A percentile compares a stretch with the other conserved stretches of the same genome.
phyloP scores from a whole-genome alignment of 2,113 vertebrate genomes.

The Macheiramphus alcinus region DNA sequence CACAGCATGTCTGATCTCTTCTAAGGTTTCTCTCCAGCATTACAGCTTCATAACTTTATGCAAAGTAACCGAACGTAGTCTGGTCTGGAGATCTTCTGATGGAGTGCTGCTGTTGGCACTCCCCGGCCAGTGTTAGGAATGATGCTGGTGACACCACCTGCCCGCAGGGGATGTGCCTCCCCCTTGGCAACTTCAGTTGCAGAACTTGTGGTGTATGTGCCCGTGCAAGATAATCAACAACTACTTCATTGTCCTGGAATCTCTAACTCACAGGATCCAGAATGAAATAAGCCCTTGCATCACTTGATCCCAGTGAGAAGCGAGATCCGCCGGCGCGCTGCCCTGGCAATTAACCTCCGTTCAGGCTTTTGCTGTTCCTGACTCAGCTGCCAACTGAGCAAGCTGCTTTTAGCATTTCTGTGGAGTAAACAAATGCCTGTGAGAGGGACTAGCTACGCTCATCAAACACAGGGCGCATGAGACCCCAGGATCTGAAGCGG shows the following conservation, averaged over 20 bases:
- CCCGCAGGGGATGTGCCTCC: neutral
- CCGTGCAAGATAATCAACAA: neutral
- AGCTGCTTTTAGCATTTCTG: neutral
- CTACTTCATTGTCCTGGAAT: slow-evolving; percentile 60
- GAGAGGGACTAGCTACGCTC: neutral
- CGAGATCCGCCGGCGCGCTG: neutral
- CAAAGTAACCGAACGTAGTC: neutral
- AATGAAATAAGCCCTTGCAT: neutral
- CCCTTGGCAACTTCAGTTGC: neutral
- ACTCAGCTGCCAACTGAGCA: neutral
- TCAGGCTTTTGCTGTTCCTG: neutral
- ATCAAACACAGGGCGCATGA: rapidly evolving
- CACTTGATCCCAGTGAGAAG: neutral
- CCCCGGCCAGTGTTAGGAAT: neutral
- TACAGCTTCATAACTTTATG: neutral
- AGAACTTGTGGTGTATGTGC: neutral
- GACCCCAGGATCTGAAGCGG: neutral
- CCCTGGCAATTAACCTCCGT: neutral
- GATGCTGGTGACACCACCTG: neutral
- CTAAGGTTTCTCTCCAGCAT: neutral
- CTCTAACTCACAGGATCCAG: slow-evolving; percentile 13
- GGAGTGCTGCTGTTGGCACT: neutral
- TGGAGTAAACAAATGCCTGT: neutral
- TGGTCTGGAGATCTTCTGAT: neutral
- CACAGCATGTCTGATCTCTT: neutral